These are phyloP conservation scores for Unio delphinus DNA, from an alignment of 2,888 invertebrate species.

Conservation along the genomic window DNA sequence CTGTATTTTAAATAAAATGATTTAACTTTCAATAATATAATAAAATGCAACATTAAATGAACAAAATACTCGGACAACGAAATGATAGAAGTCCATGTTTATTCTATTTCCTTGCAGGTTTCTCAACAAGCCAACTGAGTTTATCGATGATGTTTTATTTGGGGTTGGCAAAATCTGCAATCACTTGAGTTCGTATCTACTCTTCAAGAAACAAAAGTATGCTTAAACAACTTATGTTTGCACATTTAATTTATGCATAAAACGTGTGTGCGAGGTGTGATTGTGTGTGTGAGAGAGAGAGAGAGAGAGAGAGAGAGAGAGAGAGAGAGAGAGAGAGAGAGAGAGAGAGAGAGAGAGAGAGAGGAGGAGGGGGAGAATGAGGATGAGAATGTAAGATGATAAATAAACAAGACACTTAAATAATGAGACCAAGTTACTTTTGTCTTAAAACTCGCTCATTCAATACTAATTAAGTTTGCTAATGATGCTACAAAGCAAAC, in stretches of 20 bases:
- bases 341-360: conserved; percentile 16
- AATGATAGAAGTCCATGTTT: too few species aligned
- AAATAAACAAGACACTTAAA: too few species aligned
- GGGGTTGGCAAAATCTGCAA: conserved; percentile 37
- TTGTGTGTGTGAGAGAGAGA: conserved; percentile 1
- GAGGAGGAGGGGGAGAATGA: conserved; percentile 1
- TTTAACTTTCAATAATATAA: too few species aligned
- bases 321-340: conserved; percentile 10
- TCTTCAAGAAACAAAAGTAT: conserved; percentile 32
- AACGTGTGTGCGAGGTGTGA: too few species aligned
- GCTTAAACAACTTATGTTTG: conserved; percentile 4
- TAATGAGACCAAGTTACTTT: too few species aligned
- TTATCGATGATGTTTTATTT: conserved; percentile 30
- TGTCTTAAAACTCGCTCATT: too few species aligned
- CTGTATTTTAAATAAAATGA: too few species aligned
- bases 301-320: conserved; percentile 7
- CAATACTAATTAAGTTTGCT: too few species aligned
- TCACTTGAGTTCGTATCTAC: conserved; percentile 31
- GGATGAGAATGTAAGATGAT: background rate
- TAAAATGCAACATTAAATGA: too few species aligned
- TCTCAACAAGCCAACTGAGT: conserved; percentile 26
- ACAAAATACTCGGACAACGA: too few species aligned
- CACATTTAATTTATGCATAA: too few species aligned
- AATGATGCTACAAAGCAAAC: too few species aligned
- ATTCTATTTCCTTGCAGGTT: conserved; percentile 20